Evolutionary conservation across 2,113 vertebrate genomes (phyloP).

Genomic region (Antechinus stuartii): DNA sequence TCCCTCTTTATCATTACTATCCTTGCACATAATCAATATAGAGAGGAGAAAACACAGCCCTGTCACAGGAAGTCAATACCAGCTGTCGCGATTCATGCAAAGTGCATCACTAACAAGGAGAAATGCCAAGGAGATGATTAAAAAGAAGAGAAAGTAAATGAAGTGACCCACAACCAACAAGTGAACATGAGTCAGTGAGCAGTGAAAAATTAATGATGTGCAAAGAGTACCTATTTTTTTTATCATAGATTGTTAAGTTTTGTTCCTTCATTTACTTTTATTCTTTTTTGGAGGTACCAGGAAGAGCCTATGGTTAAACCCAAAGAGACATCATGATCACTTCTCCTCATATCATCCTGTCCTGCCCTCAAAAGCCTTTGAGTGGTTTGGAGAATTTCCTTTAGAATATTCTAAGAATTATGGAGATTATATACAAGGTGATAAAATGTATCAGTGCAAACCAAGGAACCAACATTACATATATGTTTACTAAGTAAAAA

Average conservation of each 20-base stretch:
- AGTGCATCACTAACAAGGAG: background rate
- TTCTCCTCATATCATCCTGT: background rate
- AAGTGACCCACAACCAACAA: slow-evolving; percentile 60
- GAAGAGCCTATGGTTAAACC: slow-evolving; percentile 3
- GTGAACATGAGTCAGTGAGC: slow-evolving; percentile 46
- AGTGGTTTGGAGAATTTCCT: slow-evolving; percentile 50
- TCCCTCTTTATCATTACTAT: background rate
- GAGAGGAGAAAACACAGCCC: background rate
- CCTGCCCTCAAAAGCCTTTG: background rate
- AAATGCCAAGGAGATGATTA: slow-evolving; percentile 42
- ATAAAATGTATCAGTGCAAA: background rate
- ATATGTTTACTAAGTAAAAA: background rate
- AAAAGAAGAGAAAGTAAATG: slow-evolving; percentile 60
- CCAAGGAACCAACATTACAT: background rate
- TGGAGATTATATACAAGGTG: background rate
- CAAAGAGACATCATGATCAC: background rate
- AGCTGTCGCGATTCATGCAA: slow-evolving; percentile 1
- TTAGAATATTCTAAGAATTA: slow-evolving; percentile 16
- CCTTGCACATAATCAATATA: background rate
- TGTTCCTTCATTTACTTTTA: slow-evolving; percentile 61
- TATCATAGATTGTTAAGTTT: slow-evolving; percentile 57
- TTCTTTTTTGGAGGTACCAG: slow-evolving; percentile 30
- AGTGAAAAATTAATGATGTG: slow-evolving; percentile 61
- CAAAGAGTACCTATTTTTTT: slow-evolving; percentile 57
- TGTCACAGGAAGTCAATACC: background rate